Percentiles rank a stretch among this genome's conserved stretches.
Evolutionary conservation across 2,797 vertebrate genomes (phyloP).

Genomic region (Siniperca undulata): DNA sequence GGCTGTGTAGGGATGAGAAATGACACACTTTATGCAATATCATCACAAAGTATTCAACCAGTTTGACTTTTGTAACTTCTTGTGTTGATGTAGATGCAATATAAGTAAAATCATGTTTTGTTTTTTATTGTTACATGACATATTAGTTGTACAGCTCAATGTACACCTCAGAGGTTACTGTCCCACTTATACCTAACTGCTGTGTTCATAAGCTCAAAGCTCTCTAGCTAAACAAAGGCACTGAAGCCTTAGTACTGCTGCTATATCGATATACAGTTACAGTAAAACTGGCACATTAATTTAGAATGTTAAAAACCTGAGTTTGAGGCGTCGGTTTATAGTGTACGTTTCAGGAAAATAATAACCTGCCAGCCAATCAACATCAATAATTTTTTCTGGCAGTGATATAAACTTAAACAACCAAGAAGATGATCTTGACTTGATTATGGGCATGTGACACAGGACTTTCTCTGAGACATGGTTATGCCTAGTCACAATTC

Average conservation of each 20-base stretch:
- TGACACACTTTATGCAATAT: background rate
- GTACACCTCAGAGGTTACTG: background rate
- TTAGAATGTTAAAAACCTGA: background rate
- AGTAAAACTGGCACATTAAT: background rate
- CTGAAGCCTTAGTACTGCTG: background rate
- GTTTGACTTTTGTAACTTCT: background rate
- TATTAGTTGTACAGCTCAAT: background rate
- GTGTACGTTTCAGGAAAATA: background rate
- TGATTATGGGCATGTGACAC: background rate
- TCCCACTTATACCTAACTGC: background rate
- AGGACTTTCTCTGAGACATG: background rate
- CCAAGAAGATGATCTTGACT: background rate
- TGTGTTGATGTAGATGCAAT: background rate
- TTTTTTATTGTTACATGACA: background rate
- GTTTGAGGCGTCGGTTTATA: background rate
- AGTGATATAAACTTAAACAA: background rate
- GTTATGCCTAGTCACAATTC: background rate
- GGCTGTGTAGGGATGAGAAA: fast-evolving
- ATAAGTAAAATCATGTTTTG: background rate
- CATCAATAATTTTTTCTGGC: background rate
- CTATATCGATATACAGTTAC: background rate
- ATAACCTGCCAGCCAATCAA: background rate
- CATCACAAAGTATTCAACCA: background rate
- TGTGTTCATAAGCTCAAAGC: background rate
- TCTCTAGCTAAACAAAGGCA: background rate